These are phyloP conservation scores for Ormyrus nitidulus DNA, from an alignment of 2,888 invertebrate species.

Conservation along the genomic window DNA sequence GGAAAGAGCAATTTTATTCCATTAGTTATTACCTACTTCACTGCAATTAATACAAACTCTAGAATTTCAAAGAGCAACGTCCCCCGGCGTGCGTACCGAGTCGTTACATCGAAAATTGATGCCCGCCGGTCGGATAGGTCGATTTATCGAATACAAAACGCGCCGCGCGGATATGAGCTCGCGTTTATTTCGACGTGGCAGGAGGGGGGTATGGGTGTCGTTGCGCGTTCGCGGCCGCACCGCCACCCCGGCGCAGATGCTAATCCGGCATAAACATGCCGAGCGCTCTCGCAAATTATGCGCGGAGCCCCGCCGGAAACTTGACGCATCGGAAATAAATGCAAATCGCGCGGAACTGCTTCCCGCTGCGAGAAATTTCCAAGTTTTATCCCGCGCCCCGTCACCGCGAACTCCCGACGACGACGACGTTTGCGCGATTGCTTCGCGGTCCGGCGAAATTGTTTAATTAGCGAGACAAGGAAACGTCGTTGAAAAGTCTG, in stretches of 20 bases:
- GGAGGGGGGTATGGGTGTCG: slow-evolving; percentile 6
- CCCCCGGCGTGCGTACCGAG: not conserved
- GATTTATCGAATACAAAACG: slow-evolving; percentile 39
- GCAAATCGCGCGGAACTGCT: slow-evolving; percentile 23
- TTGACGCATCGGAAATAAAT: slow-evolving; percentile 34
- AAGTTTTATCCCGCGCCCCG: slow-evolving; percentile 10
- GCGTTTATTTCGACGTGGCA: slow-evolving; percentile 34
- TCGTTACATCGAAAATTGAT: slow-evolving; percentile 6
- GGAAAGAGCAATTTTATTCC: no score
- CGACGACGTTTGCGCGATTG: not conserved
- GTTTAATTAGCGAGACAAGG: no score
- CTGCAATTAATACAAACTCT: no score
- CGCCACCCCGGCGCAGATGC: slow-evolving; percentile 6
- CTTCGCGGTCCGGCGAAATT: no score
- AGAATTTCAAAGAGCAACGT: no score
- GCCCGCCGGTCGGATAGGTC: not conserved
- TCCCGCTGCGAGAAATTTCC: not conserved
- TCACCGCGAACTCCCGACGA: not conserved
- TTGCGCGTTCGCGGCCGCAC: slow-evolving; percentile 4
- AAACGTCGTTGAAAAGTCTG: not conserved
- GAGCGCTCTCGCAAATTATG: slow-evolving; percentile 21
- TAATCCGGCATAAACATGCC: slow-evolving; percentile 35
- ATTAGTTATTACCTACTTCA: no score
- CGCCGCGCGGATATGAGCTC: not conserved
- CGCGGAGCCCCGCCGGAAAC: not conserved